Evolutionary conservation across 1,140 invertebrate species (phyloP), one percentile per base, ranked within the genome.

Genomic region (Hyles euphorbiae): DNA sequence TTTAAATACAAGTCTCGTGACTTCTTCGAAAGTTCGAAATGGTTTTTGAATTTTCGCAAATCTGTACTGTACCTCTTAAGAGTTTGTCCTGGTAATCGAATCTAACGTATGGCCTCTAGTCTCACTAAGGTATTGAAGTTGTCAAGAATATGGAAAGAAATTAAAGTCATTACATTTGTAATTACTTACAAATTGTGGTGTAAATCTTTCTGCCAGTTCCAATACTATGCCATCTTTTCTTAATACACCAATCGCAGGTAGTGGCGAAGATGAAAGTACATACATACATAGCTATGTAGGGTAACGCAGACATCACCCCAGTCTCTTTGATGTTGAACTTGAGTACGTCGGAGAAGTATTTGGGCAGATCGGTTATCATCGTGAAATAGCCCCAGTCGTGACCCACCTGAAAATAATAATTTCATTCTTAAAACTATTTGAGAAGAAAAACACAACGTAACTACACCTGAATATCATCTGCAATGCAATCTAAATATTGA

Each of bases 301-400:
- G 94, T n/a, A 95, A 68, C 0, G 93, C 92, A 1, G 93, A 93
- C 72, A 93, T 91, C 0, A 93, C 77, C 2, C 93, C 93, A 56
- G 94, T 95, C 74, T 92, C 88, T 71, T 91, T 92, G 54, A 98
- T 94, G 62, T 95, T 92, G 80, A 96, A 97, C 67, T 95, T 92
- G 2, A 98, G 89, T 2, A 97, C 94, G 71, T 94, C 93, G 50
- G 93, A 93, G 92, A 98, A 95, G 81, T 97, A 98, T 91, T 95
- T 96, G 2, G 97, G 97, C 3, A 98, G 87, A 80, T 97, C 95
- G 3, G 96, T 97, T 2, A 98, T 93, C 91, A 98, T 95, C 6
- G 96, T 98, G 74, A 98, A 98, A 78, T 97, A 96, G 22, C 95
- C 96, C 96, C 96, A 98, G 85, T 98, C 96, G 84, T 98, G 95